phyloP scores from a whole-genome alignment of 2,888 invertebrate species.

The Heteromyza rotundicornis region DNA sequence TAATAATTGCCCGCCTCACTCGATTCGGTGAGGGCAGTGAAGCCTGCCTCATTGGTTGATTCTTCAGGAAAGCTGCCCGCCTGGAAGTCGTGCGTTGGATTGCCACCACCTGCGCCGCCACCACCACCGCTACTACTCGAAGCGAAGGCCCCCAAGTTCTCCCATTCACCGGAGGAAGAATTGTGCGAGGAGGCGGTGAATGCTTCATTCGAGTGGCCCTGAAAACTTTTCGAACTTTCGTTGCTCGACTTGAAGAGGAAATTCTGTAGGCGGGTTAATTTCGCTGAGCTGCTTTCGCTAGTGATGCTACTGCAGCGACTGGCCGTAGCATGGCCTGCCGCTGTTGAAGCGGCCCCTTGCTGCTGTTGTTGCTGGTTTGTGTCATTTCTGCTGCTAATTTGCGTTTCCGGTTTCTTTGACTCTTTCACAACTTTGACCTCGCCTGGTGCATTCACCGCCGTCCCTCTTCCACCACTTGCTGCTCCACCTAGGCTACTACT shows the following conservation, averaged over 20 bases:
- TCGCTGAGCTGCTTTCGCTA: slow-evolving; percentile 53
- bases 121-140: slow-evolving; percentile 35
- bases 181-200: slow-evolving; percentile 55
- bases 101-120: slow-evolving; percentile 20
- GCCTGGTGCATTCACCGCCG: too few species aligned
- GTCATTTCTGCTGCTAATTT: slow-evolving; percentile 41
- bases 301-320: slow-evolving; percentile 54
- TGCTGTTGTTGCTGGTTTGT: too few species aligned
- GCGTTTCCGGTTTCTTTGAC: slow-evolving; percentile 19
- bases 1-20: slow-evolving; percentile 47
- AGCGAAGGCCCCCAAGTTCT: slow-evolving; percentile 37
- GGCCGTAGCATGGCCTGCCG: slow-evolving; percentile 27
- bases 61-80: slow-evolving; percentile 41
- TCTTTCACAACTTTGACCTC: background rate
- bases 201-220: slow-evolving; percentile 55
- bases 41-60: slow-evolving; percentile 27
- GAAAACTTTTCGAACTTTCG: slow-evolving; percentile 50
- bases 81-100: slow-evolving; percentile 33
- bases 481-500: slow-evolving; percentile 22
- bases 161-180: slow-evolving; percentile 57
- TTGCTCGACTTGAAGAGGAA: slow-evolving; percentile 59
- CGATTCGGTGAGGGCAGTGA: background rate
- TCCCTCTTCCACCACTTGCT: background rate
- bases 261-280: slow-evolving; percentile 54
- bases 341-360: slow-evolving; percentile 10